Percentiles rank a stretch among this genome's conserved stretches.
Conservation (phyloP, 2,113 vertebrate species). For the Herpetotheres cachinnans region DNA sequence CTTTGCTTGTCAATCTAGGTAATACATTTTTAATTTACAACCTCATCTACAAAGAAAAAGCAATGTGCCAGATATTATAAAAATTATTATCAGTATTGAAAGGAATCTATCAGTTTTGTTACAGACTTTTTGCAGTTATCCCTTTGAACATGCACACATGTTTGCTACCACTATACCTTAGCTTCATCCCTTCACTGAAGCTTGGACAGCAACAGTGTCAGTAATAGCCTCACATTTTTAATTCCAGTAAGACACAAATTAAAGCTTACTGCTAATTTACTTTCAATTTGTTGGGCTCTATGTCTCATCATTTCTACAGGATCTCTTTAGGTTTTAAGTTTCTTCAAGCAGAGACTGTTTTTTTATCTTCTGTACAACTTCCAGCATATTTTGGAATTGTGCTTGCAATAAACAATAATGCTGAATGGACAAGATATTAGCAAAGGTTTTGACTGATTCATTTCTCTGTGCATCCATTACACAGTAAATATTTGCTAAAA, state of each 20-base stretch:
- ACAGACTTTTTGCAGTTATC: background rate
- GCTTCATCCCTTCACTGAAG: background rate
- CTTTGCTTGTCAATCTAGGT: background rate
- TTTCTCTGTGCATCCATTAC: background rate
- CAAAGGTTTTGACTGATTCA: background rate
- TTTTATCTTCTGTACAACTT: background rate
- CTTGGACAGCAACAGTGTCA: background rate
- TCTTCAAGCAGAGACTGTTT: background rate
- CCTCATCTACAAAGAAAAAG: background rate
- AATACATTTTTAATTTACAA: constrained; percentile 25
- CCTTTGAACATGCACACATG: background rate
- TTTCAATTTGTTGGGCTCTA: background rate
- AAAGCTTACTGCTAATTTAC: background rate
- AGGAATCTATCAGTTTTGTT: background rate
- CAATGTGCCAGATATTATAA: background rate
- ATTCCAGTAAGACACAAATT: background rate
- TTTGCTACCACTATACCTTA: background rate
- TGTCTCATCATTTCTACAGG: background rate
- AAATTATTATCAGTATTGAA: background rate
- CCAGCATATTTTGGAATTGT: background rate
- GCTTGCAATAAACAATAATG: background rate
- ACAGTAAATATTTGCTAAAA: background rate
- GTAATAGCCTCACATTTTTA: background rate
- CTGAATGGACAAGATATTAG: background rate
- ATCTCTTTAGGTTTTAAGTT: background rate